Conservation (phyloP, 2,797 vertebrate genomes). For the Hippoglossus hippoglossus region DNA sequence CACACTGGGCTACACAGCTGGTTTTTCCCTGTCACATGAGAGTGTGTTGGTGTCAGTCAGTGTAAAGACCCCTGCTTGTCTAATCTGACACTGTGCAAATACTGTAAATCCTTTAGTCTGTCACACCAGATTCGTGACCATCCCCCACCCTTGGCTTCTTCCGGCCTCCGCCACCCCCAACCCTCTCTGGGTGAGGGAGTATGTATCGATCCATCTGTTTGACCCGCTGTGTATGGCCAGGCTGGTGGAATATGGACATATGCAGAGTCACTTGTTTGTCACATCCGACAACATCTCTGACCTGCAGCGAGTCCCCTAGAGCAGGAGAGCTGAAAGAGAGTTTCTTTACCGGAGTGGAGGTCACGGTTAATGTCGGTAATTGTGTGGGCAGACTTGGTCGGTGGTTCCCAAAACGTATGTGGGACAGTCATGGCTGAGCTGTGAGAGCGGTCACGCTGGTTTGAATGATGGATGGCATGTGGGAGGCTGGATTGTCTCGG, state of each 20-base stretch:
- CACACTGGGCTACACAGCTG: constrained; percentile 25
- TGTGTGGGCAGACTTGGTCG: constrained; percentile 34
- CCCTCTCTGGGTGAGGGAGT: constrained; percentile 40
- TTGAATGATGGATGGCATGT: constrained; percentile 63
- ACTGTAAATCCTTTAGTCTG: constrained; percentile 42
- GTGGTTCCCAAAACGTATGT: constrained; percentile 50
- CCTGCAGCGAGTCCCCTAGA: constrained; percentile 1
- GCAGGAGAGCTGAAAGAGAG: constrained; percentile 7
- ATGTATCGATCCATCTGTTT: constrained; percentile 66
- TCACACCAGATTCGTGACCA: constrained; percentile 22
- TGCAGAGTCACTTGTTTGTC: constrained; percentile 33
- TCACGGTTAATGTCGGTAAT: constrained; percentile 2
- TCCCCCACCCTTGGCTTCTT: constrained; percentile 30
- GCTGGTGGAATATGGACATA: constrained; percentile 31
- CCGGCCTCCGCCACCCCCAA: constrained; percentile 23
- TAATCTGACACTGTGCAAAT: constrained; percentile 42
- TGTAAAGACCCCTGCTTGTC: constrained; percentile 25
- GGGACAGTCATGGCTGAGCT: constrained; percentile 47
- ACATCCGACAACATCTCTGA: constrained; percentile 30
- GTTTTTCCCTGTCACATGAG: constrained; percentile 16
- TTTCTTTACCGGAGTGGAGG: constrained; percentile 14
- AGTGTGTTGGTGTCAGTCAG: constrained; percentile 12
- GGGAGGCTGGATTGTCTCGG: constrained; percentile 62
- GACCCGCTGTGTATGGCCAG: constrained; percentile 45
- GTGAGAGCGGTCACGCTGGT: constrained; percentile 43